phyloP scores from a whole-genome alignment of 2,797 vertebrate genomes.

The Enteromius fasciolatus region DNA sequence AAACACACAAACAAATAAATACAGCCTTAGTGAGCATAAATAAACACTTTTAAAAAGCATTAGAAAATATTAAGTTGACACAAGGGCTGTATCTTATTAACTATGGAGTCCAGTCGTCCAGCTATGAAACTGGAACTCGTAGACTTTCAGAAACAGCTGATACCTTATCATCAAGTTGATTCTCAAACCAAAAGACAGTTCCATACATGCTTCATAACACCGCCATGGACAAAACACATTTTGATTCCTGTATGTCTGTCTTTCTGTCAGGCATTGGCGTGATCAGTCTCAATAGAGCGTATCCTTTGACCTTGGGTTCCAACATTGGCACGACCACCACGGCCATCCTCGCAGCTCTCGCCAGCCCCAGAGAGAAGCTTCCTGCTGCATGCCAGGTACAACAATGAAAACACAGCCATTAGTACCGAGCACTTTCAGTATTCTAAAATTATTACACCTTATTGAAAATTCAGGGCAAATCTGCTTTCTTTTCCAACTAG shows the following conservation, averaged over 20 bases:
- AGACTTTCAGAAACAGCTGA: no score
- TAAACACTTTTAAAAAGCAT: neutral
- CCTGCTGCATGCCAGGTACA: slow-evolving; percentile 76
- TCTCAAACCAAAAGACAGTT: neutral
- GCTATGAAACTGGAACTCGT: no score
- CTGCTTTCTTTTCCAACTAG: neutral
- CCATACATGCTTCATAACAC: neutral
- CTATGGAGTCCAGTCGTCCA: neutral
- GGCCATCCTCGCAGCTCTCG: slow-evolving; percentile 78
- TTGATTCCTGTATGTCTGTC: neutral
- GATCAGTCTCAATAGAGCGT: slow-evolving; percentile 80
- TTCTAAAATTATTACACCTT: neutral
- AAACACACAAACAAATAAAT: neutral
- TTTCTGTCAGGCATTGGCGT: slow-evolving; percentile 75
- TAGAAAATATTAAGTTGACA: neutral
- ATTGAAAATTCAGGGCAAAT: neutral
- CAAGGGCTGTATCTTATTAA: neutral
- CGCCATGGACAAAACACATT: neutral
- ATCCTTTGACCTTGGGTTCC: slow-evolving; percentile 80
- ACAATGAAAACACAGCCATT: neutral
- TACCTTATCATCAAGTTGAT: neutral
- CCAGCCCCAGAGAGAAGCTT: slow-evolving; percentile 78
- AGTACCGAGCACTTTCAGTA: neutral
- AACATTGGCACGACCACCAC: slow-evolving; percentile 84
- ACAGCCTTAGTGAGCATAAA: neutral